Base-by-base conservation (phyloP, 2,113 vertebrate genomes). In the Serilophus lunatus region DNA sequence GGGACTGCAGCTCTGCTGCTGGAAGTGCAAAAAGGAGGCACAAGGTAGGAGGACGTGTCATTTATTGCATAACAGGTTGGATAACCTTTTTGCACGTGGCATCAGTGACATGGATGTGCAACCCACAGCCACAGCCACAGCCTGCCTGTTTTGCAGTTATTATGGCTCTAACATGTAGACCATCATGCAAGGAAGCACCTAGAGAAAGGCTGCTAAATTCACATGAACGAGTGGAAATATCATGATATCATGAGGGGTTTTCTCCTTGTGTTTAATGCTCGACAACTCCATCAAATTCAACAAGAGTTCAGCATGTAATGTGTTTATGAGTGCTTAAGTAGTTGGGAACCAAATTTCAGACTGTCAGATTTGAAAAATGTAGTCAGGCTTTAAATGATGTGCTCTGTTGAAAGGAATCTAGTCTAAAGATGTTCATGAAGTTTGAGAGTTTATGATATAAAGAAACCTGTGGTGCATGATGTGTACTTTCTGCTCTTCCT, bases 381-480 rank as follows among this genome's bases (percentile, higher is more conserved):
- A 64, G 18, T 47, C 60, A 44, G 71, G 49, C 64, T 71, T 83
- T 64, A 84, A 92, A 80, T 56, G 51, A 72, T 66, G 35, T 44
- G 50, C 68, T 51, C 44, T 90, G 15, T 18, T 83, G 60, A 86
- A 93, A 92, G 71, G 47, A 86, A 33, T 24, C 47, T 40, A 59
- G 33, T 35, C 20, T 59, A 50, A 78, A 93, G 81, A 53, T 0
- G 6, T 19, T 77, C 13, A 59, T 2, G 18, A 86, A 93, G 60
- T 59, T 68, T 68, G 56, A 79, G 81, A 86, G 44, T 86, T 95
- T 70, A 92, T 81, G 93, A 71, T 75, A 76, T 71, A 93, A 93
- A 81, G 85, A 91, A 93, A 94, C 85, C 38, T 88, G 93, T 66
- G 81, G 94, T 8, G 1, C 2, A 28, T 3, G 4, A 47, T 45